phyloP scores from a whole-genome alignment of 2,888 invertebrate genomes.

The Napeogenes sylphis region DNA sequence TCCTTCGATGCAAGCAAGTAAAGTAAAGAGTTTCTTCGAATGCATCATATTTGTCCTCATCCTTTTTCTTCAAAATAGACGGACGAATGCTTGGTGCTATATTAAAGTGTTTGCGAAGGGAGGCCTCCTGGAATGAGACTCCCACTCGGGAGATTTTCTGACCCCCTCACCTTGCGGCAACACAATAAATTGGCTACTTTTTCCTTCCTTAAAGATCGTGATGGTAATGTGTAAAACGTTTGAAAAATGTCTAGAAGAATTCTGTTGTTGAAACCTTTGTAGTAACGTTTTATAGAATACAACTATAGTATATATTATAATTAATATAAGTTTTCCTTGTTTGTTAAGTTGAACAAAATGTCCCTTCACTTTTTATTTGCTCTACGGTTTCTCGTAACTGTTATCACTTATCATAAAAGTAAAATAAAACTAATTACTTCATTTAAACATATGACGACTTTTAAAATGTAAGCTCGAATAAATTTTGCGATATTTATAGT shows the following conservation, averaged over 20 bases:
- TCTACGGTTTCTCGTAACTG: no score
- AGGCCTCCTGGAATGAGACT: conserved; percentile 24
- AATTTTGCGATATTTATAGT: no score
- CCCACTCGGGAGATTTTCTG: conserved; percentile 18
- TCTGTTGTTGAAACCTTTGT: not conserved
- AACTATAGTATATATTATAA: not conserved
- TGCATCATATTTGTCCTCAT: conserved; percentile 24
- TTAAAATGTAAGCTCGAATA: no score
- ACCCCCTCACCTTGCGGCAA: conserved; percentile 15
- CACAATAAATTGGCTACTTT: conserved; percentile 28
- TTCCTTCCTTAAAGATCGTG: conserved; percentile 17
- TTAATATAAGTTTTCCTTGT: not conserved
- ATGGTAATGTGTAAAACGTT: conserved; percentile 18
- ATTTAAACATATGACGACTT: no score
- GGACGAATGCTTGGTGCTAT: conserved; percentile 46
- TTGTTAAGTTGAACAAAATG: not conserved
- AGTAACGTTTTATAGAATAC: not conserved
- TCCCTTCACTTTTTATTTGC: no score
- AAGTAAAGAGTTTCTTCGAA: conserved; percentile 28
- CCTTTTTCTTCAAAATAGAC: conserved; percentile 39
- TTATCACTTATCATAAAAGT: no score
- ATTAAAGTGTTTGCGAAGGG: conserved; percentile 51
- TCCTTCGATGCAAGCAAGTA: conserved; percentile 2
- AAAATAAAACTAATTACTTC: no score
- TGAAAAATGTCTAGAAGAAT: conserved; percentile 8